These are phyloP conservation scores for Drosophila neutralis DNA, from an alignment of 2,888 invertebrate genomes.

Conservation along the genomic window DNA sequence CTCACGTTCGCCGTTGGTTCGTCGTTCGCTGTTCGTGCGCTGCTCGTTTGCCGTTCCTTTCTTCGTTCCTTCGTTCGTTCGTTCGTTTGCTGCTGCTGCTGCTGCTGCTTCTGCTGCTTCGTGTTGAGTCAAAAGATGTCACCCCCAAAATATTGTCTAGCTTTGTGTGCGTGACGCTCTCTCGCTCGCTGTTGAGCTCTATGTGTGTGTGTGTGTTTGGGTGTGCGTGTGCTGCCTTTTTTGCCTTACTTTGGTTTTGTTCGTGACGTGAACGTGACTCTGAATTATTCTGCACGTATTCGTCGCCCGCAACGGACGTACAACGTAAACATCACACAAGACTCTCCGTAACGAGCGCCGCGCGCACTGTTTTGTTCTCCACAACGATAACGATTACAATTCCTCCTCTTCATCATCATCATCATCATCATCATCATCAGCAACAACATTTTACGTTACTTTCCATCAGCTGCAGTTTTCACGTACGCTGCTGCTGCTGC, in stretches of 20 bases:
- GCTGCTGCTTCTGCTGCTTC: slow-evolving; percentile 45
- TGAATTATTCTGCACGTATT: slow-evolving; percentile 85
- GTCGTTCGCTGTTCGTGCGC: slow-evolving; percentile 22
- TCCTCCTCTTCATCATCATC: background rate
- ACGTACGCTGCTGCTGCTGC: slow-evolving; percentile 58
- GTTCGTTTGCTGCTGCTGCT: slow-evolving; percentile 12
- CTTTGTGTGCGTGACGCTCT: slow-evolving; percentile 29
- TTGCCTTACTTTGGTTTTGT: slow-evolving; percentile 84
- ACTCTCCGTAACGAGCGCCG: slow-evolving; percentile 47
- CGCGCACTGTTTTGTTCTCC: slow-evolving; percentile 20
- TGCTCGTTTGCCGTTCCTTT: slow-evolving; percentile 15
- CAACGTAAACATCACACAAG: slow-evolving; percentile 48
- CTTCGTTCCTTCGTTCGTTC: slow-evolving; percentile 9
- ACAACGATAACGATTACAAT: slow-evolving; percentile 4
- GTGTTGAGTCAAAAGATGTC: slow-evolving; percentile 81
- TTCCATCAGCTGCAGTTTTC: slow-evolving; percentile 70
- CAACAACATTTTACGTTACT: slow-evolving; percentile 47
- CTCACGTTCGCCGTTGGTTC: slow-evolving; percentile 52
- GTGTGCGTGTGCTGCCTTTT: slow-evolving; percentile 69
- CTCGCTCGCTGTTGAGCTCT: slow-evolving; percentile 14
- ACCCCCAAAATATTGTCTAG: slow-evolving; percentile 75
- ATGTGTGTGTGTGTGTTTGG: slow-evolving; percentile 14
- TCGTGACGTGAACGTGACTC: slow-evolving; percentile 85
- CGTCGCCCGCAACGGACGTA: slow-evolving; percentile 83
- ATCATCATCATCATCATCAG: background rate